Evolutionary conservation across 2,113 vertebrate species (phyloP), one percentile per base, ranked within the genome.

Genomic region (Megaleporinus macrocephalus): DNA sequence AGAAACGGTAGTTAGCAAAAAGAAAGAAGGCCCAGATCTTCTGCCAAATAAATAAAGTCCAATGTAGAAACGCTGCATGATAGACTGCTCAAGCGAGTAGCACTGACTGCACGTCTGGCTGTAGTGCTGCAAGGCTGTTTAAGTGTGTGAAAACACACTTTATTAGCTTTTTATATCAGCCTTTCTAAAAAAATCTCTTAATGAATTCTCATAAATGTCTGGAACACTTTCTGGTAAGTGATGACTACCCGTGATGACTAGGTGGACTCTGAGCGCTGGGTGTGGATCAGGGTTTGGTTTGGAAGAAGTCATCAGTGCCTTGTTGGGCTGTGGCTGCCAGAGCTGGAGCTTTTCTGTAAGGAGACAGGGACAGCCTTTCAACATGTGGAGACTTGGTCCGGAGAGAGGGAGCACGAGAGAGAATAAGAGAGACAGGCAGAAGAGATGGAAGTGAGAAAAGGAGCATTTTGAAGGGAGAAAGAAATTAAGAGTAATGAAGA

Each of bases 341-440:
- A 87, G 89, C 89, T 92, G 92, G 90, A 92, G 89, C 86, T 88
- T 90, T 90, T 93, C 90, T 87, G 92, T 92, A 93, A 88, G 87
- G 86, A 36, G 10, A 84, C 15, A 2, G 49, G 14, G 84, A 86
- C 79, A 88, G 90, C 86, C 89, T 92, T 92, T 92, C 90, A 91
- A 92, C 91, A 85, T 93, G 91, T 90, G 90, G 91, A 87, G 89
- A 88, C 92, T n/a, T 89, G 87, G 92, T 90, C 88, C 85, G 49
- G 33, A 66, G 7, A 24, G n/a, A 61, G 24, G 18, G 33, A 55
- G 27, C 33, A 33, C 27, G 36, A 15, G 33, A 59, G 1, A 18
- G 30, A 24, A 49, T 33, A 47, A 41, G 36, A 41, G n/a, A 74
- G 57, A 51, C 30, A 68, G 53, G 57, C 24, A 47, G 47, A 51